Conservation (phyloP, 2,888 invertebrate genomes). For the Parapristionchus giblindavisi region DNA sequence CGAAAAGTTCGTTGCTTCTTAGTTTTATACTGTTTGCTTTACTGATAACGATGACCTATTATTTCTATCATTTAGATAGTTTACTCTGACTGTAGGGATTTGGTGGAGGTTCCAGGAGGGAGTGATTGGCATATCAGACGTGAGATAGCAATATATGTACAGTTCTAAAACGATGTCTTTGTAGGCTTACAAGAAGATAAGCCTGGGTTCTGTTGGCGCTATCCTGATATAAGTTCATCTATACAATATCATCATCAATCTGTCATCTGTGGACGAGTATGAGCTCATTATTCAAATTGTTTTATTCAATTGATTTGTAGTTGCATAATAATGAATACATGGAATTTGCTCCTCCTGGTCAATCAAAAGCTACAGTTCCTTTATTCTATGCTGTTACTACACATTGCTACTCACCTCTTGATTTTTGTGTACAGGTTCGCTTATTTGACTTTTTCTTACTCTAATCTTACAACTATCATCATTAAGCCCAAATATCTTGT, state of each 20-base stretch:
- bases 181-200: constrained; percentile 21
- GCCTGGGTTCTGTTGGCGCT: constrained; percentile 20
- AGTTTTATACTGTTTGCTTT: not conserved
- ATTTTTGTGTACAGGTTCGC: constrained; percentile 28
- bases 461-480: too few relatives aligned
- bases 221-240: constrained; percentile 9
- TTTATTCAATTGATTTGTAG: not conserved
- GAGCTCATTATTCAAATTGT: too few relatives aligned
- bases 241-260: constrained; percentile 21
- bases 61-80: not conserved
- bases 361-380: constrained; percentile 2
- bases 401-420: constrained; percentile 23
- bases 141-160: not conserved
- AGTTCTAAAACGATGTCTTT: not conserved
- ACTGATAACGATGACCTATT: not conserved
- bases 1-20: too few relatives aligned
- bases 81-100: constrained; percentile 21
- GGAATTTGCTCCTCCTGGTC: constrained; percentile 6
- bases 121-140: constrained; percentile 23
- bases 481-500: constrained; percentile 5
- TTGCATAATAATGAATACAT: not conserved
- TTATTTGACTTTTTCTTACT: not conserved
- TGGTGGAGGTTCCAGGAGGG: constrained; percentile 28
- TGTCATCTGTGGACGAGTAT: not conserved
- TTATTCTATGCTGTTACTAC: constrained; percentile 19